These are phyloP conservation scores for Stigmatopora argus DNA, from an alignment of 2,113 vertebrate species.

Conservation along the genomic window DNA sequence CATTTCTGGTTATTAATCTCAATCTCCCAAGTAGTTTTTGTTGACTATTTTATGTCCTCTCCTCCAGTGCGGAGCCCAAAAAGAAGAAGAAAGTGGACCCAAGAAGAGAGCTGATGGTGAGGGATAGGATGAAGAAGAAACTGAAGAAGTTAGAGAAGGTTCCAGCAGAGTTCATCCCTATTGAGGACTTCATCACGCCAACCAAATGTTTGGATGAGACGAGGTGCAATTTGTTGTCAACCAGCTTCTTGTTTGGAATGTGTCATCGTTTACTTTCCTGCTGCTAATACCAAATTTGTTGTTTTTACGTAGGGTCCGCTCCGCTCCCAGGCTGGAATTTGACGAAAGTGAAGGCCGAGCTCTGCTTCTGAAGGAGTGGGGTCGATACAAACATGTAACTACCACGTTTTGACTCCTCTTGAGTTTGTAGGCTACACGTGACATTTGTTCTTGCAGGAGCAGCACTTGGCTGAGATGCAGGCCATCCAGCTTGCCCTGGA, in stretches of 20 bases:
- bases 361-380: constrained; percentile 84
- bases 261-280: background rate
- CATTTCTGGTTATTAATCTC: background rate
- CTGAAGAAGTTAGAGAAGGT: constrained; percentile 83
- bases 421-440: background rate
- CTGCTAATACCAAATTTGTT: constrained; percentile 2
- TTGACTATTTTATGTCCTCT: constrained; percentile 15
- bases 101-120: constrained; percentile 74
- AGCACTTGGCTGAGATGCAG: constrained; percentile 74
- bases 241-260: background rate
- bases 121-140: constrained; percentile 85
- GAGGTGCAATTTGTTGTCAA: constrained; percentile 63
- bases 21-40: background rate
- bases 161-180: constrained; percentile 84
- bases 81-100: constrained; percentile 93
- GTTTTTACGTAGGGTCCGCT: constrained; percentile 70
- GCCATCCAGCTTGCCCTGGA: constrained; percentile 67
- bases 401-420: background rate
- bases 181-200: constrained; percentile 83
- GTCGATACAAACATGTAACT: constrained; percentile 72
- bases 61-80: constrained; percentile 83
- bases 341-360: constrained; percentile 82
- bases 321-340: constrained; percentile 52
- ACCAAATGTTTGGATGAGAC: constrained; percentile 72
- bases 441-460: constrained; percentile 44